Evolutionary conservation across 2,797 vertebrate genomes (phyloP).

Genomic region (Etheostoma perlongum): DNA sequence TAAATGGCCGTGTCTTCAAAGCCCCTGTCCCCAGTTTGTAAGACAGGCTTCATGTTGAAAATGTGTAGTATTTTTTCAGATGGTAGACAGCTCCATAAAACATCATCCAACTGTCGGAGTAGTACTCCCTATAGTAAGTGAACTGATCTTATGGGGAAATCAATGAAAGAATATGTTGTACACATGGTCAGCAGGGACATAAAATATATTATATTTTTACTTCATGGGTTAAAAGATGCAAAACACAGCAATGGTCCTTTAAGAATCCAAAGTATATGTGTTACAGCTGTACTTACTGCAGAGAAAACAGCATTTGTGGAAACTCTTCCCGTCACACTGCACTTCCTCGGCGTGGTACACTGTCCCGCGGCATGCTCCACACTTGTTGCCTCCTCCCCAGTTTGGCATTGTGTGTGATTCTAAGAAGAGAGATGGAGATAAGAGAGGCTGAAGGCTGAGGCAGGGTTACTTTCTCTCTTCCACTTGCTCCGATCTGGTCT

Average conservation of each 20-base stretch:
- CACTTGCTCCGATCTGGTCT: too few species aligned
- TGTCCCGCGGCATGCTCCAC: slow-evolving; percentile 86
- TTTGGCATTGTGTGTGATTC: slow-evolving; percentile 88
- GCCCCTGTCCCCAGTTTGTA: neutral
- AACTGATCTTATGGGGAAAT: neutral
- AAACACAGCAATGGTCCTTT: neutral
- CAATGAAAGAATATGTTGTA: neutral
- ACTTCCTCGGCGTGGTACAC: slow-evolving; percentile 97
- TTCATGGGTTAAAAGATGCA: neutral
- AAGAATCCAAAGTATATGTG: rapidly evolving
- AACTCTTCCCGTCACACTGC: slow-evolving; percentile 94
- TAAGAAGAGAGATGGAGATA: neutral
- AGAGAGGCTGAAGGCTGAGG: neutral
- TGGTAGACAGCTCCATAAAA: neutral
- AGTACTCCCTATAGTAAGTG: neutral
- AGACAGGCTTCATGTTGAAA: neutral
- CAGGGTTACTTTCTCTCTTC: too few species aligned
- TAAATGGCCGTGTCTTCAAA: neutral
- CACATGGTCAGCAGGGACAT: neutral
- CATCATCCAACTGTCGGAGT: neutral
- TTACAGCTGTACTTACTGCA: slow-evolving; percentile 89
- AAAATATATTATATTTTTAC: neutral
- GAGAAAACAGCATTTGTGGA: slow-evolving; percentile 95
- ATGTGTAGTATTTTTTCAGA: neutral
- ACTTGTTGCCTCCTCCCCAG: slow-evolving; percentile 97